These are phyloP conservation scores for Solen grandis DNA, from an alignment of 1,140 invertebrate genomes.

Conservation along the genomic window DNA sequence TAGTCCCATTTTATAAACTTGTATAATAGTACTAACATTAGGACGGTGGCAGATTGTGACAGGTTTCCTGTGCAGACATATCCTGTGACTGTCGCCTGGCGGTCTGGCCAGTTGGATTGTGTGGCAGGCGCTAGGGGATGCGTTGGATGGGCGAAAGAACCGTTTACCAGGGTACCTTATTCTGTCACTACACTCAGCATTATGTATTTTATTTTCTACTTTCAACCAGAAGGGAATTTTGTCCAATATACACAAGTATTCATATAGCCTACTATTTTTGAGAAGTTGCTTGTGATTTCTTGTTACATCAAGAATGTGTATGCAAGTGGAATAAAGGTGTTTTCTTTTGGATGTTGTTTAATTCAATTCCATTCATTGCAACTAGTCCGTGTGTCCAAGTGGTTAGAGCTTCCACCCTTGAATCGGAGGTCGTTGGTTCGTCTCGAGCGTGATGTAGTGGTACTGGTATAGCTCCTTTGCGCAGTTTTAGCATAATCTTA, in stretches of 20 bases:
- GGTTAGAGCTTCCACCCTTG: too few species aligned
- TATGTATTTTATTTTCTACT: constrained; percentile 39
- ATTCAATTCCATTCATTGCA: too few species aligned
- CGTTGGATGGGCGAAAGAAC: neutral
- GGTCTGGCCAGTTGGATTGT: neutral
- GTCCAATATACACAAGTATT: constrained; percentile 55
- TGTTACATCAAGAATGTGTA: constrained; percentile 46
- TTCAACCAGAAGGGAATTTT: constrained; percentile 55
- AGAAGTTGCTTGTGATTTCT: constrained; percentile 27
- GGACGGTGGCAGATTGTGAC: too few species aligned
- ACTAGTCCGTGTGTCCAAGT: too few species aligned
- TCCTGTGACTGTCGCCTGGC: neutral
- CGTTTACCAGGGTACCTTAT: constrained; percentile 27
- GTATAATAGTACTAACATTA: too few species aligned
- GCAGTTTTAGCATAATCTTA: too few species aligned
- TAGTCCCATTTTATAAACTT: neutral
- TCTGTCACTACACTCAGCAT: constrained; percentile 31
- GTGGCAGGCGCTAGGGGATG: neutral
- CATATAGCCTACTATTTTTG: constrained; percentile 51
- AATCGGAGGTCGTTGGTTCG: too few species aligned
- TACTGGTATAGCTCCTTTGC: too few species aligned
- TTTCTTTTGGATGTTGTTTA: constrained; percentile 27
- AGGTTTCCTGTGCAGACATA: too few species aligned
- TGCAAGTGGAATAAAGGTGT: constrained; percentile 60
- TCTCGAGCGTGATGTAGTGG: too few species aligned